Evolutionary conservation across 1,140 invertebrate species (phyloP).

Genomic region (Helicoverpa armigera): DNA sequence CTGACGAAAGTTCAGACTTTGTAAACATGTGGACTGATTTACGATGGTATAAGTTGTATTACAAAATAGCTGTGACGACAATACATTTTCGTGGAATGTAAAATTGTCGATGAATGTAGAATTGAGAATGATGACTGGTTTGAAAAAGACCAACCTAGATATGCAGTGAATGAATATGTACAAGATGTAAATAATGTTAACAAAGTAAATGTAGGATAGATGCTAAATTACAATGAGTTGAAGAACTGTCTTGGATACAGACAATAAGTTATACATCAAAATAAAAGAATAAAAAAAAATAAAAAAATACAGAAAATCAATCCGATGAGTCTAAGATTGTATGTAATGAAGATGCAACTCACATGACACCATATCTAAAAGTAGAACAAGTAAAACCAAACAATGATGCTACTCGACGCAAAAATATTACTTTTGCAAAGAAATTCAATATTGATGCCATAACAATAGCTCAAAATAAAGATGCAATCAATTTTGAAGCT

Average conservation of each 20-base stretch:
- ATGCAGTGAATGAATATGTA: no score
- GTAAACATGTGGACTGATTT: constrained; percentile 51
- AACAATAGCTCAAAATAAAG: not conserved
- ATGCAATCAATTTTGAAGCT: not conserved
- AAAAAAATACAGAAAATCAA: no score
- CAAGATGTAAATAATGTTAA: no score
- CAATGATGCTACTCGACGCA: not conserved
- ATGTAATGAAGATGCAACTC: no score
- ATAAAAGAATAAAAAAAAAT: no score
- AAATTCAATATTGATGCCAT: not conserved
- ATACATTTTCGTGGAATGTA: not conserved
- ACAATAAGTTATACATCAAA: no score
- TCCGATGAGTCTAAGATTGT: no score
- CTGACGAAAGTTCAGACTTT: constrained; percentile 44
- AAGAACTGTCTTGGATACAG: no score
- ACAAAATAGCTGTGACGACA: not conserved
- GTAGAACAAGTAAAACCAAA: no score
- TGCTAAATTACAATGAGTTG: no score
- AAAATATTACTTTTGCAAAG: not conserved
- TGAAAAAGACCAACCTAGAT: not conserved
- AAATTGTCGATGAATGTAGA: not conserved
- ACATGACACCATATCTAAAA: no score
- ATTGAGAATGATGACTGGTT: not conserved
- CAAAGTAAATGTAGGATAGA: no score
- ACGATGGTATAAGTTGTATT: not conserved